Evolutionary conservation across 2,113 vertebrate genomes (phyloP), one percentile per base, ranked within the genome.

Genomic region (Camelus bactrianus): DNA sequence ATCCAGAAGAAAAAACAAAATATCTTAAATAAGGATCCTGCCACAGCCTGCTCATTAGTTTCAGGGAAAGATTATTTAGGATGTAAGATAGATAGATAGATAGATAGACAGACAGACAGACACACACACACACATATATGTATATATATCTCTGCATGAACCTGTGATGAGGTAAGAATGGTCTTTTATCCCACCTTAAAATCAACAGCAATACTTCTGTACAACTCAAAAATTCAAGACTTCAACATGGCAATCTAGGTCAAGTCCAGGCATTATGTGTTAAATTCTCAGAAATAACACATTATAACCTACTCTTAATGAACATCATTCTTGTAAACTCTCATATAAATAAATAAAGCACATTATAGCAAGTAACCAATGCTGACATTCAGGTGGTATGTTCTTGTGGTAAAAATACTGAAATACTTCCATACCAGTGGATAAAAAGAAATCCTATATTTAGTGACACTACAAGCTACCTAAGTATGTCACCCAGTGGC

Each of bases 381-480:
- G 5, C 26, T 32, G 54, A 67, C 60, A 87, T 95, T 91, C 35
- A 50, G 2, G 76, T 58, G 54, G 17, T 24, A 60, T 5, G 6
- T 56, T 62, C 50, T 80, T 1, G 10, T 69, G 26, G 19, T 46
- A 89, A 85, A 77, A 88, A 54, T 67, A 65, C 56, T 84, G 30
- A 93, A 73, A 88, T 48, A 65, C 48, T 84, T 87, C 6, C 24
- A 42, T 28, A 46, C 35, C 19, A 88, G 22, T 79, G 54, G 64
- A 76, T 93, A 91, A 93, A 86, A 93, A 88, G 62, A 93, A 93
- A 91, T 72, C 28, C 14, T 83, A 30, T 58, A 75, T 35, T 91
- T 84, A 89, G 3, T 42, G 69, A 91, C 35, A 95, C n/a, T 52
- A 32, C 10, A 91, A 91, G 26, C 15, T 89, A 88, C 76, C 48